Evolutionary conservation across 2,113 vertebrate species (phyloP).

Genomic region (Tiliqua scincoides): DNA sequence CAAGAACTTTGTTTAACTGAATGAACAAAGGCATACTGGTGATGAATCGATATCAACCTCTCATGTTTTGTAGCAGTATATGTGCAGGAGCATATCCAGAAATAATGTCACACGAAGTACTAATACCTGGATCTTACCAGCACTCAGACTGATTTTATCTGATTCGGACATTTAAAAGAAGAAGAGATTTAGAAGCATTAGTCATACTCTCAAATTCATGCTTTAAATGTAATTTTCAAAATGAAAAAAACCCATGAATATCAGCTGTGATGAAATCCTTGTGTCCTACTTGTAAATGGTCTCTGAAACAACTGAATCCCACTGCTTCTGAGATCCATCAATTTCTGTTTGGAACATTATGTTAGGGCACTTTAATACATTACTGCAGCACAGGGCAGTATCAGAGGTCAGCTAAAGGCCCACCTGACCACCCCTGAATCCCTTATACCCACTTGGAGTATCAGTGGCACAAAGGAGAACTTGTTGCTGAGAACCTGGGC

Average conservation of each 20-base stretch:
- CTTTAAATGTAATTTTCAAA: neutral
- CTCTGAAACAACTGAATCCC: neutral
- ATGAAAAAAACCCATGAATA: neutral
- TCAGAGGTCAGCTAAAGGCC: too few species aligned
- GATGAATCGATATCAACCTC: neutral
- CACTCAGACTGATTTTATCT: neutral
- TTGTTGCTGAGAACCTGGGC: too few species aligned
- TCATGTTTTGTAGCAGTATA: neutral
- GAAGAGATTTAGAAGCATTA: neutral
- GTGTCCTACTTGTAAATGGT: neutral
- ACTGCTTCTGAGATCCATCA: neutral
- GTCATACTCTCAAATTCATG: neutral
- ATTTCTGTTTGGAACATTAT: neutral
- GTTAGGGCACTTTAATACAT: neutral
- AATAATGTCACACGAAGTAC: neutral
- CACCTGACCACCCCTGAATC: too few species aligned
- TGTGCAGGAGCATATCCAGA: neutral
- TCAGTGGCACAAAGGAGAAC: too few species aligned
- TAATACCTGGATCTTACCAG: neutral
- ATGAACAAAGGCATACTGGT: neutral
- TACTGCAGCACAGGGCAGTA: neutral
- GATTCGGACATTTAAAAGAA: neutral
- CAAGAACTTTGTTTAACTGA: neutral
- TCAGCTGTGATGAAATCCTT: neutral
- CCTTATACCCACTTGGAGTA: too few species aligned